Evolutionary conservation across 1,140 invertebrate species (phyloP).

Genomic region (Pemphigus obesinymphae): DNA sequence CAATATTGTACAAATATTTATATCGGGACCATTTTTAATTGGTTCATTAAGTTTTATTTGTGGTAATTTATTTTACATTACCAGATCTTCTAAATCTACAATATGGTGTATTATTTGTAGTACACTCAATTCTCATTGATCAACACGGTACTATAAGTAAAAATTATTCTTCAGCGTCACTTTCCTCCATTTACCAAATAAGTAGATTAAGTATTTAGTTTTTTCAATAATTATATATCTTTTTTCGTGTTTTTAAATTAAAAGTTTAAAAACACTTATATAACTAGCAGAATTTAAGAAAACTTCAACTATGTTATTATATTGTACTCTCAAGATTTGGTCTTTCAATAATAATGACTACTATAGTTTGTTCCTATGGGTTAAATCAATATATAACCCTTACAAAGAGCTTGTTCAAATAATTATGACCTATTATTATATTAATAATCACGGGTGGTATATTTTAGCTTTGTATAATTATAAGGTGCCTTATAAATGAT

Average conservation of each 20-base stretch:
- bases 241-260: neutral
- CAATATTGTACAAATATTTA: neutral
- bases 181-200: neutral
- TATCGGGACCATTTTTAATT: neutral
- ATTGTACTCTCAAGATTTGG: neutral
- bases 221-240: no score
- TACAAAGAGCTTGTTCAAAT: neutral
- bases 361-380: neutral
- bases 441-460: neutral
- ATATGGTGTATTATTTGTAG: neutral
- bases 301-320: neutral
- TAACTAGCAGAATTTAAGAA: neutral
- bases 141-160: neutral
- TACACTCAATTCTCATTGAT: neutral
- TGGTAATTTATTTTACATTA: neutral
- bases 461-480: neutral
- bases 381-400: neutral
- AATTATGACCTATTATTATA: neutral
- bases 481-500: constrained; percentile 24
- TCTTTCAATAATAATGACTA: neutral
- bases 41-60: neutral
- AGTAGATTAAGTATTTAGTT: no score
- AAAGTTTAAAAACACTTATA: neutral
- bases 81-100: neutral
- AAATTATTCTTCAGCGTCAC: neutral